Evolutionary conservation across 2,113 vertebrate genomes (phyloP).

Genomic region (Ammodramus savannarum): DNA sequence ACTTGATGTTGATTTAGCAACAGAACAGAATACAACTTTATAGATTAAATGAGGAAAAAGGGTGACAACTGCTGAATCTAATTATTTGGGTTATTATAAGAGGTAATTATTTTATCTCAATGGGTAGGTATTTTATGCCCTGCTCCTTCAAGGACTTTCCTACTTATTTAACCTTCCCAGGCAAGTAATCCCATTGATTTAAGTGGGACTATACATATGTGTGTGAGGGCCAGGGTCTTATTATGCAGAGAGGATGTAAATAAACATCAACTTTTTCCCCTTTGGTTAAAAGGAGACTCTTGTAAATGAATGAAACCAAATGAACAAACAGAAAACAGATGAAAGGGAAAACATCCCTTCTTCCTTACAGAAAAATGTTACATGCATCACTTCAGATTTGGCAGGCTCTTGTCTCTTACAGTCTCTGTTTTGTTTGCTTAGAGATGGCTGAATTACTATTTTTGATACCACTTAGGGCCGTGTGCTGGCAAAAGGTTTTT

Average conservation of each 20-base stretch:
- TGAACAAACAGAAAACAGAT: conserved; percentile 19
- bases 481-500: conserved; percentile 18
- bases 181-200: conserved; percentile 18
- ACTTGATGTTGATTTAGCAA: neutral
- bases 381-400: conserved; percentile 61
- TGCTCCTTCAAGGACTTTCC: neutral
- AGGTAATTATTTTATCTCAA: neutral
- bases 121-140: neutral
- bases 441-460: conserved; percentile 62
- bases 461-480: conserved; percentile 46
- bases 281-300: neutral
- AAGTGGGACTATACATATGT: neutral
- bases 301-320: conserved; percentile 14
- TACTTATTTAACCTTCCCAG: neutral
- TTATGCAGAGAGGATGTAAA: neutral
- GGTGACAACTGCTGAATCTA: neutral
- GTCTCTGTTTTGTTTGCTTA: conserved; percentile 54
- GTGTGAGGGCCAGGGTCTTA: neutral
- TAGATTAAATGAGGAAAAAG: neutral
- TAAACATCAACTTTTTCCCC: neutral
- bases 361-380: conserved; percentile 39
- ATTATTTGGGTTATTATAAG: neutral
- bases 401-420: conserved; percentile 55
- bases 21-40: neutral
- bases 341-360: conserved; percentile 8